phyloP scores from a whole-genome alignment of 2,113 vertebrate genomes.

The Silurus glanis region DNA sequence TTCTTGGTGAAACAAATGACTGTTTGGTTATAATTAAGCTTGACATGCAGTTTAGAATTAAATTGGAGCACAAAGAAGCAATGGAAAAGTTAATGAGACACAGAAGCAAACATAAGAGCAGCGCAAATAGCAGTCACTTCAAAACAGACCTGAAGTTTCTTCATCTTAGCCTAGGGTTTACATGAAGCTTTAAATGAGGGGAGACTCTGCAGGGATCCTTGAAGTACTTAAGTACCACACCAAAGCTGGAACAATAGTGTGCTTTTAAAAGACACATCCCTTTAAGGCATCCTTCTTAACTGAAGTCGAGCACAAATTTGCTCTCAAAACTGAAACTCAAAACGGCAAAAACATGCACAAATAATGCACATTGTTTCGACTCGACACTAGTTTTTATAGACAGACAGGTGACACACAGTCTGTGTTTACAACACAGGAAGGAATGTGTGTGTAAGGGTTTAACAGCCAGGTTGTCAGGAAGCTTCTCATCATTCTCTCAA shows the following conservation, averaged over 20 bases:
- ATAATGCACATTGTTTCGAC: not conserved
- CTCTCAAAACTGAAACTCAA: not conserved
- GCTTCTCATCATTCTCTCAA: constrained; percentile 4
- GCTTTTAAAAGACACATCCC: constrained; percentile 26
- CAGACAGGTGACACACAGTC: constrained; percentile 16
- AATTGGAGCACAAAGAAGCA: constrained; percentile 11
- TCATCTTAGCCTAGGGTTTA: constrained; percentile 28
- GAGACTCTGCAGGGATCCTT: constrained; percentile 34
- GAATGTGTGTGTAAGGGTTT: constrained; percentile 12
- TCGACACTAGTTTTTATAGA: constrained; percentile 3
- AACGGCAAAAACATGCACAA: not conserved
- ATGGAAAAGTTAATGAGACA: constrained; percentile 34
- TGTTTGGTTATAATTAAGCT: constrained; percentile 40
- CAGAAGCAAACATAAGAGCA: constrained; percentile 11
- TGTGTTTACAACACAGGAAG: constrained; percentile 4
- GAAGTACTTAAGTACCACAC: constrained; percentile 33
- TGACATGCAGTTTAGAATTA: constrained; percentile 40
- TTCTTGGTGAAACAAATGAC: constrained; percentile 14
- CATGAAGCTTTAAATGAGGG: constrained; percentile 28
- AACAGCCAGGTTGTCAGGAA: not conserved
- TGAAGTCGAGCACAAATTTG: constrained; percentile 13
- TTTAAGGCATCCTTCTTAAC: constrained; percentile 17
- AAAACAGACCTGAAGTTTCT: constrained; percentile 28
- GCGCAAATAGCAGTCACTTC: constrained; percentile 29
- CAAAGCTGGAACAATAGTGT: constrained; percentile 22